Base-by-base conservation (phyloP, 2,113 vertebrate species). In the Atherinomorus stipes region DNA sequence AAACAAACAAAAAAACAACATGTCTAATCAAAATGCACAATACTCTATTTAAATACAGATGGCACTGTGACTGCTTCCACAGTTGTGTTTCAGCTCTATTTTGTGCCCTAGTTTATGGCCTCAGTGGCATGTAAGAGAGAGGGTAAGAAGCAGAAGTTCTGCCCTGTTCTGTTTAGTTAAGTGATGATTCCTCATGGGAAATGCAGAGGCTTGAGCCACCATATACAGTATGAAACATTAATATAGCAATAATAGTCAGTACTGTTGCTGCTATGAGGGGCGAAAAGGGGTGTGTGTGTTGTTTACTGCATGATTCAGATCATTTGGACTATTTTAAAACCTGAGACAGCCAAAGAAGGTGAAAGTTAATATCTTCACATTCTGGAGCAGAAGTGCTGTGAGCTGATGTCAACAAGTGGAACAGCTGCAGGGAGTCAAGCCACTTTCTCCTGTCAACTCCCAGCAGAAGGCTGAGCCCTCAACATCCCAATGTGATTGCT, bases 301-400 rank as follows among this genome's bases (percentile, higher is more conserved):
- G 87, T 90, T 90, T 85, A 82, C 88, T 21, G 59, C 66, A 42
- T 73, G 66, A 82, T 88, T 87, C 42, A 15, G 83, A 88, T 83
- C 70, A 83, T 88, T 88, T 64, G 66, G 59, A 67, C 87, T 90
- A 89, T 92, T 92, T 89, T 89, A 89, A 88, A 89, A 86, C 50
- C 13, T 0, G 21, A 21, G 62, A 67, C 52, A 58, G 80, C 78
- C 81, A 84, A 82, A 87, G 84, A 88, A 83, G 83, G 75, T 83
- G 85, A 91, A 90, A 92, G 86, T 64, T 87, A 85, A 92, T 91
- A 89, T 85, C 70, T 77, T 61, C 25, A 37, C 79, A 72, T 83
- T 85, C 65, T 72, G 68, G 51, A 87, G 74, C 71, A 87, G 78
- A 83, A 65, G 79, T 58, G 66, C 54, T 44, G 54, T 15, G 50